Evolutionary conservation across 2,888 invertebrate species (phyloP).

Genomic region (Melangyna quadrimaculata): DNA sequence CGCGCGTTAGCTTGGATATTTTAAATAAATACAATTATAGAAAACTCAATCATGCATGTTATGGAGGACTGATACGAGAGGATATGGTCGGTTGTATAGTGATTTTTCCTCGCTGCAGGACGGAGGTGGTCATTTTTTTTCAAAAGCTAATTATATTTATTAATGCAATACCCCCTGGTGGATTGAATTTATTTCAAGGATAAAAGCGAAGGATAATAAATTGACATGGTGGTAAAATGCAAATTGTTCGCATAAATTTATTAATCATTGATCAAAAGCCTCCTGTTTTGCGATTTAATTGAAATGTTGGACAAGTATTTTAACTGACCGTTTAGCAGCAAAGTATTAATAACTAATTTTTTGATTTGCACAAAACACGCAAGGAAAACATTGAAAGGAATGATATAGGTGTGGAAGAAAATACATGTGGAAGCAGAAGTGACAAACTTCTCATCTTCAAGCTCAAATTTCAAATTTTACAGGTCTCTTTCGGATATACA

Average conservation of each 20-base stretch:
- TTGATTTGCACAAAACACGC: neutral
- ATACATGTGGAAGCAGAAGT: neutral
- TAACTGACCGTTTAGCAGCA: neutral
- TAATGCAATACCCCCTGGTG: neutral
- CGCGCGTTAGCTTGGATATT: neutral
- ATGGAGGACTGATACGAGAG: neutral
- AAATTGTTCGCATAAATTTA: conserved; percentile 4
- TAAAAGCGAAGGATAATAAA: neutral
- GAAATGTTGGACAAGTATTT: neutral
- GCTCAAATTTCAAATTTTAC: too few relatives aligned
- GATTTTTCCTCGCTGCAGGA: neutral
- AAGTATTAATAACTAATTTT: neutral
- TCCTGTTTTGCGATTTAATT: conserved; percentile 7
- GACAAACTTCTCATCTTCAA: too few relatives aligned
- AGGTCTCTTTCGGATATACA: too few relatives aligned
- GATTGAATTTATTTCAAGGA: neutral
- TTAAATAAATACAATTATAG: conserved; percentile 1
- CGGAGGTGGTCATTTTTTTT: neutral
- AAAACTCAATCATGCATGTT: conserved; percentile 37
- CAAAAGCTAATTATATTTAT: conserved; percentile 23
- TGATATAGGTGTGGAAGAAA: neutral
- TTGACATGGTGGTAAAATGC: conserved; percentile 28
- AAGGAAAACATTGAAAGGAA: neutral
- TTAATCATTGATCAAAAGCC: conserved; percentile 19
- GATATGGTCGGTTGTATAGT: neutral